These are phyloP conservation scores for Drosophila bocki DNA, from an alignment of 1,140 invertebrate species.

Conservation along the genomic window DNA sequence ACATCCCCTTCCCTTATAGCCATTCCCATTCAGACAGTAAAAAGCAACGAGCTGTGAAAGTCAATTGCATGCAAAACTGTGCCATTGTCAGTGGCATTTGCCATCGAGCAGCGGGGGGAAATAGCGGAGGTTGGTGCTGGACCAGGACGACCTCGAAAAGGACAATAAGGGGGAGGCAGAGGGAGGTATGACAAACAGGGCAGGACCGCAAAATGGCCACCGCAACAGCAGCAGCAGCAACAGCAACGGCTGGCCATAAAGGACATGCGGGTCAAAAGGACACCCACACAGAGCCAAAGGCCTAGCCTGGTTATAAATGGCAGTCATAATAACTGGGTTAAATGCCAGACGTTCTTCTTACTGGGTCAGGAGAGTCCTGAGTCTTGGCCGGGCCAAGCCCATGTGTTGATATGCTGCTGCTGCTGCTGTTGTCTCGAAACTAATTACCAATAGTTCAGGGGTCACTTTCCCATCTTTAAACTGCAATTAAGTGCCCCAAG, in stretches of 20 bases:
- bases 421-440: constrained; percentile 57
- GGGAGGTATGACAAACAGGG: constrained; percentile 56
- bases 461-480: constrained; percentile 67
- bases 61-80: constrained; percentile 83
- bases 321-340: constrained; percentile 82
- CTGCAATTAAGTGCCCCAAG: constrained; percentile 67
- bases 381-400: constrained; percentile 6
- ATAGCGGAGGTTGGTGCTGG: constrained; percentile 14
- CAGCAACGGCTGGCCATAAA: constrained; percentile 54
- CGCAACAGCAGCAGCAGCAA: constrained; percentile 58
- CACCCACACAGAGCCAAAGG: constrained; percentile 65
- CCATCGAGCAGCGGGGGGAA: constrained; percentile 38
- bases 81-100: constrained; percentile 71
- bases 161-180: constrained; percentile 46
- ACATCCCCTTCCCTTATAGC: constrained; percentile 1
- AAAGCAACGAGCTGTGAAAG: constrained; percentile 82
- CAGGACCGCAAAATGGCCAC: constrained; percentile 72
- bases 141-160: constrained; percentile 59
- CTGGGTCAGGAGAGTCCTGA: constrained; percentile 48
- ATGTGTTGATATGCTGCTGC: constrained; percentile 67
- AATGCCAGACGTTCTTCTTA: constrained; percentile 60
- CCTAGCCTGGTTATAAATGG: constrained; percentile 67
- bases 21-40: constrained; percentile 71
- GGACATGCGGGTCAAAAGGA: constrained; percentile 81
- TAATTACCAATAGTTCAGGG: constrained; percentile 80